These are phyloP conservation scores for Eristalinus aeneus DNA, from an alignment of 2,888 invertebrate genomes.

Conservation along the genomic window DNA sequence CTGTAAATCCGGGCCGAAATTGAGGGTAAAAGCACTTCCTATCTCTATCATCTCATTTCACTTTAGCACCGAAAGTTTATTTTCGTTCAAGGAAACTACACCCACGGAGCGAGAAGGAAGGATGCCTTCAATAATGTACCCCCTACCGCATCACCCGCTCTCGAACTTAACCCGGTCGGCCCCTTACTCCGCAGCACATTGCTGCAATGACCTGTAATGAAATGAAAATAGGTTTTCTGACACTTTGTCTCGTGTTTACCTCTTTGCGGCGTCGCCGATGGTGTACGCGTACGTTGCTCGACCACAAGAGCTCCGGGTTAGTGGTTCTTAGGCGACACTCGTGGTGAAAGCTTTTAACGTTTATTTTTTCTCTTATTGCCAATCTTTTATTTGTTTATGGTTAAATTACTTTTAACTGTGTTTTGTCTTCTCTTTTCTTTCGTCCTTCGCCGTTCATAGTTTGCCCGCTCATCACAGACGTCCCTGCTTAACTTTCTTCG, in stretches of 20 bases:
- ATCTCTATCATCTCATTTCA: conserved; percentile 48
- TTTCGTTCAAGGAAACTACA: conserved; percentile 27
- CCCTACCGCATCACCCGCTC: conserved; percentile 3
- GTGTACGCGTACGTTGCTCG: background rate
- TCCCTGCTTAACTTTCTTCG: background rate
- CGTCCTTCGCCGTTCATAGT: background rate
- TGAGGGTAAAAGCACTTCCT: conserved; percentile 17
- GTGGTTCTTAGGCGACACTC: conserved; percentile 26
- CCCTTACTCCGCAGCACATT: background rate
- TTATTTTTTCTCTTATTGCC: conserved; percentile 67
- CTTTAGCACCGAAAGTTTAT: conserved; percentile 39
- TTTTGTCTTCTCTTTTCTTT: conserved; percentile 11
- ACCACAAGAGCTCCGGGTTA: background rate
- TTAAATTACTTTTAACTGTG: conserved; percentile 62
- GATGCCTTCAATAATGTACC: conserved; percentile 35
- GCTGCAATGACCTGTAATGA: conserved; percentile 54
- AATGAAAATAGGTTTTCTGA: conserved; percentile 67
- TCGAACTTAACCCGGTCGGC: background rate
- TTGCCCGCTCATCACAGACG: background rate
- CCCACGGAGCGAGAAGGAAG: conserved; percentile 21
- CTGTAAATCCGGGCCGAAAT: background rate
- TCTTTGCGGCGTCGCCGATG: conserved; percentile 27
- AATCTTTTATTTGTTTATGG: conserved; percentile 70
- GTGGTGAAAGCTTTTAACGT: conserved; percentile 66
- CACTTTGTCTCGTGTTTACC: conserved; percentile 63